Conservation (phyloP, 2,797 vertebrate genomes). For the Sebastes baramenuke region DNA sequence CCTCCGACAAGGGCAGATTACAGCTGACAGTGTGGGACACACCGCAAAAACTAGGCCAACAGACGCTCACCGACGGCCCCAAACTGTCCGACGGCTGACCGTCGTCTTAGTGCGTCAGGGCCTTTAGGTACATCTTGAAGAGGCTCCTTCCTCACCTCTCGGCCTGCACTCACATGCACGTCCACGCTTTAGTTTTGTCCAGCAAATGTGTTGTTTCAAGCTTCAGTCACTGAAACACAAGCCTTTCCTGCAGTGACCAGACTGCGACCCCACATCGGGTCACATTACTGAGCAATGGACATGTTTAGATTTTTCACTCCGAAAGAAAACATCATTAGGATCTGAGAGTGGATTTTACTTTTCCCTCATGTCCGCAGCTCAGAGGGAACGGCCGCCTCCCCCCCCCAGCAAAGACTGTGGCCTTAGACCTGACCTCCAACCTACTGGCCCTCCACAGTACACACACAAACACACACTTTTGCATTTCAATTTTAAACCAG, state of each 20-base stretch:
- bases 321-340: slow-evolving; percentile 84
- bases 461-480: slow-evolving; percentile 14
- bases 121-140: not conserved
- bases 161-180: not conserved
- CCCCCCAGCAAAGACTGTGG: slow-evolving; percentile 46
- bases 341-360: slow-evolving; percentile 78
- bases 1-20: too few relatives aligned
- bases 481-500: slow-evolving; percentile 30
- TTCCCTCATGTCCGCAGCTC: slow-evolving; percentile 73
- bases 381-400: slow-evolving; percentile 46
- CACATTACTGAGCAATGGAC: slow-evolving; percentile 79
- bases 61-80: too few relatives aligned
- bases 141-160: not conserved
- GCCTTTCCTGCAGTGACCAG: slow-evolving; percentile 79
- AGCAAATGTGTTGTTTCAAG: slow-evolving; percentile 72
- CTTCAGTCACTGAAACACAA: slow-evolving; percentile 74
- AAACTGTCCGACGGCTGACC: too few relatives aligned
- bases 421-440: slow-evolving; percentile 80
- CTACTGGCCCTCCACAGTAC: slow-evolving; percentile 46
- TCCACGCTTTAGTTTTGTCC: slow-evolving; percentile 7
- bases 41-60: too few relatives aligned
- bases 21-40: too few relatives aligned
- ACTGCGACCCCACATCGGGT: slow-evolving; percentile 74
- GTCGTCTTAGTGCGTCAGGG: too few relatives aligned
- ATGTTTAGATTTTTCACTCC: slow-evolving; percentile 82